A percentile compares a stretch with the other conserved stretches of the same genome.
Conservation (phyloP, 2,113 vertebrate genomes). For the Lasiurus borealis region DNA sequence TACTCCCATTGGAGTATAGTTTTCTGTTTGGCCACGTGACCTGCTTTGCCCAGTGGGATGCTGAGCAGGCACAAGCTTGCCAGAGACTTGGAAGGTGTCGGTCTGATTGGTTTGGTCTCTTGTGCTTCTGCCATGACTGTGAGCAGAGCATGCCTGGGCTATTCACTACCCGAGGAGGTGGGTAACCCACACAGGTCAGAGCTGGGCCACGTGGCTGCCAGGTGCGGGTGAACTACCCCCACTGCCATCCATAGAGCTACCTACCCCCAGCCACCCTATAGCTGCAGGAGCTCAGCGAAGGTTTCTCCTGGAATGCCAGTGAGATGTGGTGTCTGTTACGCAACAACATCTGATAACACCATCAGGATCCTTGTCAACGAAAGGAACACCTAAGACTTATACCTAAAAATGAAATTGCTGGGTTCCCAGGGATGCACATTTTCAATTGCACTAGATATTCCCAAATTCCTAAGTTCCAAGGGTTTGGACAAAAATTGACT, state of each 20-base stretch:
- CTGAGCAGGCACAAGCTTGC: neutral
- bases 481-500: neutral
- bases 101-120: neutral
- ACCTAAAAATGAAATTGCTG: neutral
- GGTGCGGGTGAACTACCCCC: neutral
- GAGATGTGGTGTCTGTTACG: neutral
- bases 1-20: neutral
- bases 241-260: neutral
- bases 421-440: neutral
- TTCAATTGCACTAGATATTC: neutral
- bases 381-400: neutral
- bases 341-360: neutral
- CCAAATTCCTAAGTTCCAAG: neutral
- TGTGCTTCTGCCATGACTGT: neutral
- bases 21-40: neutral
- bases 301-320: neutral
- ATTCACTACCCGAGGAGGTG: neutral
- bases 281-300: neutral
- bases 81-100: neutral
- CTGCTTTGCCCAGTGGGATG: neutral
- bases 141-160: neutral
- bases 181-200: neutral
- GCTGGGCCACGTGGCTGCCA: neutral
- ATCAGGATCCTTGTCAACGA: neutral
- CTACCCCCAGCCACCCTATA: neutral